Evolutionary conservation across 1,140 invertebrate species (phyloP), one percentile per base, ranked within the genome.

Genomic region (Lysiphlebus fabarum): DNA sequence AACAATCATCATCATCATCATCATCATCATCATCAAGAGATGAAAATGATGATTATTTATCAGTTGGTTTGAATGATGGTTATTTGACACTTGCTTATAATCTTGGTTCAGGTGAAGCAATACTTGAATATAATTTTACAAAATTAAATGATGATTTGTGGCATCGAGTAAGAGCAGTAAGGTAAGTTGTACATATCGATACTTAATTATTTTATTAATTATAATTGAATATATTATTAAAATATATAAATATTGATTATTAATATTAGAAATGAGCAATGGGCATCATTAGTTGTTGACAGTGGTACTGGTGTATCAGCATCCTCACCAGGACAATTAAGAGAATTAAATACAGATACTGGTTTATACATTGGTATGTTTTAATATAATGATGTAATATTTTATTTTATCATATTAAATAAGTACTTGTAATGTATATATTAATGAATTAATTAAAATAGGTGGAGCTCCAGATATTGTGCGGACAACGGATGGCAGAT

Each of bases 141-240:
- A 86, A 85, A 74, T 85, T 96, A 37, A 90, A 94, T 76, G 93
- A 97, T 77, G 93, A 93, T 54, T 82, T 92, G 42, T 97, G 94
- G 94, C 94, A 98, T 77, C 83, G 90, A 60, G 85, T 96, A 33
- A 84, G 88, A 76, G 90, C 91, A 36, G 86, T 91, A 37, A 92
- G 94, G 94, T 96, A 81, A 76, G n/a, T n/a, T n/a, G n/a, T 47
- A 12, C 4, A 34, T n/a, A n/a, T n/a, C n/a, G n/a, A n/a, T n/a
- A 53, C 4, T 43, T 51, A n/a, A 51, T 4, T 37, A 51, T 51
- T n/a, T 42, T 26, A 44, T 45, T 47, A 41, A 1, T 42, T 51
- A 12, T 38, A 50, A 38, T 36, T 45, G n/a, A 7, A 7, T n/a
- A n/a, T n/a, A n/a, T n/a, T n/a, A n/a, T n/a, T n/a, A n/a, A n/a